Conservation (phyloP, 2,888 invertebrate genomes). For the Eupelmus urozonus region DNA sequence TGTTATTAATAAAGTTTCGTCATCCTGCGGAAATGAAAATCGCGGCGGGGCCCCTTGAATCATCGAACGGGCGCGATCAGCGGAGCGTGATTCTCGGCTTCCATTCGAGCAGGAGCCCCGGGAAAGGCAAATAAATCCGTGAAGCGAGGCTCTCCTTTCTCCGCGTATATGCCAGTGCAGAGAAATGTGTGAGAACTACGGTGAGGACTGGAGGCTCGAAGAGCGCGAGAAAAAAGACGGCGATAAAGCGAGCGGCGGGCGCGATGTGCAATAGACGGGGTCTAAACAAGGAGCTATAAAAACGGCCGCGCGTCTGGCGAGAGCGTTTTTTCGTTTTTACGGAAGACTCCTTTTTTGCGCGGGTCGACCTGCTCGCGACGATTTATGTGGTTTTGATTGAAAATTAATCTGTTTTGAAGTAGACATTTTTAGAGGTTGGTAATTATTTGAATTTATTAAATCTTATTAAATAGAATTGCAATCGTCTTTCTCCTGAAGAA, state of each 20-base stretch:
- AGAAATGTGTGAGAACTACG: conserved; percentile 55
- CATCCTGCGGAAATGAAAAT: conserved; percentile 68
- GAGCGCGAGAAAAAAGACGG: conserved; percentile 43
- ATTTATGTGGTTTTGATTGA: too few relatives aligned
- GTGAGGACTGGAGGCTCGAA: too few relatives aligned
- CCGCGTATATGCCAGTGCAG: background rate
- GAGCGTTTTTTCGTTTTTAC: background rate
- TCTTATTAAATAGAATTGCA: too few relatives aligned
- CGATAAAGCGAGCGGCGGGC: background rate
- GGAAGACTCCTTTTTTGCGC: conserved; percentile 9
- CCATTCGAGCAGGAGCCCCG: background rate
- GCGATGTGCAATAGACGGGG: conserved; percentile 38
- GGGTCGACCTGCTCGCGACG: too few relatives aligned
- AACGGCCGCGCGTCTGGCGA: background rate
- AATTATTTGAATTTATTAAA: conserved; percentile 8
- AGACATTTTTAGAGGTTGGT: too few relatives aligned
- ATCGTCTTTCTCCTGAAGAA: background rate
- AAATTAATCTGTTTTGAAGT: too few relatives aligned
- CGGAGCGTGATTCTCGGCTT: conserved; percentile 55
- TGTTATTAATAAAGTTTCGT: conserved; percentile 65
- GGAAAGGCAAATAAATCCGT: conserved; percentile 59
- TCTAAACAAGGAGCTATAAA: conserved; percentile 28
- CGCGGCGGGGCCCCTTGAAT: conserved; percentile 57
- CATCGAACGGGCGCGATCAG: conserved; percentile 59
- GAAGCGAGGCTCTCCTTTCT: conserved; percentile 43